Evolutionary conservation across 2,113 vertebrate species (phyloP).

Genomic region (Lophura nycthemera): DNA sequence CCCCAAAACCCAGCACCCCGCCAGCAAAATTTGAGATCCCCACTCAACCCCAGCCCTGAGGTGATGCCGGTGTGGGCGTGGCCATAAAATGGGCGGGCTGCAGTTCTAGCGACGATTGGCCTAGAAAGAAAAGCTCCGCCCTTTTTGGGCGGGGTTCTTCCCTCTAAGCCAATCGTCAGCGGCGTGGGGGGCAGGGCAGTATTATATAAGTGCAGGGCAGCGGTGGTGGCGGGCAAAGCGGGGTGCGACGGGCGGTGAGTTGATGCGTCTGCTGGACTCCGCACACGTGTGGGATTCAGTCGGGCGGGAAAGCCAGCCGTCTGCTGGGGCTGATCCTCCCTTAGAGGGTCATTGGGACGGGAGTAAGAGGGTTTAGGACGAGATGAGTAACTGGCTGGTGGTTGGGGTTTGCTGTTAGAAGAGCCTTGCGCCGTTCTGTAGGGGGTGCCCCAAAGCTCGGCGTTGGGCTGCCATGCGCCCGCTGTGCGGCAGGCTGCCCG

Average conservation of each 20-base stretch:
- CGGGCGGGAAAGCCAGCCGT: no score
- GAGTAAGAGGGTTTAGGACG: background rate
- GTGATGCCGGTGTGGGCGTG: background rate
- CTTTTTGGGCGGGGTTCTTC: accelerated
- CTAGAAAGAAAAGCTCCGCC: accelerated
- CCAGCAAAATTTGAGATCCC: accelerated
- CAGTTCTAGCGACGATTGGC: accelerated
- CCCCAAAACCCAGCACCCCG: background rate
- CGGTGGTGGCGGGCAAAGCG: background rate
- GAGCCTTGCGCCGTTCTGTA: background rate
- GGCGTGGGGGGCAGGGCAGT: background rate
- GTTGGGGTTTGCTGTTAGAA: no score
- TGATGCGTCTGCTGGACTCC: accelerated
- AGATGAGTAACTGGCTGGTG: no score
- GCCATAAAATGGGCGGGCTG: background rate
- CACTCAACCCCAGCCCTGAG: accelerated
- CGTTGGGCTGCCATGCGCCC: background rate
- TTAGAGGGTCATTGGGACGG: background rate
- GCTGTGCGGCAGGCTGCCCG: background rate
- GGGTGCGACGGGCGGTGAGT: slow-evolving; percentile 22
- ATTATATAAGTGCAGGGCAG: background rate
- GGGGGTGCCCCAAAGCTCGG: background rate
- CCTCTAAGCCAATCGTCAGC: background rate
- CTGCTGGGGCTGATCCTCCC: background rate
- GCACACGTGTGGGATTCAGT: accelerated